Evolutionary conservation across 1,140 invertebrate species (phyloP), one percentile per base, ranked within the genome.

Genomic region (Drosophila orosa): DNA sequence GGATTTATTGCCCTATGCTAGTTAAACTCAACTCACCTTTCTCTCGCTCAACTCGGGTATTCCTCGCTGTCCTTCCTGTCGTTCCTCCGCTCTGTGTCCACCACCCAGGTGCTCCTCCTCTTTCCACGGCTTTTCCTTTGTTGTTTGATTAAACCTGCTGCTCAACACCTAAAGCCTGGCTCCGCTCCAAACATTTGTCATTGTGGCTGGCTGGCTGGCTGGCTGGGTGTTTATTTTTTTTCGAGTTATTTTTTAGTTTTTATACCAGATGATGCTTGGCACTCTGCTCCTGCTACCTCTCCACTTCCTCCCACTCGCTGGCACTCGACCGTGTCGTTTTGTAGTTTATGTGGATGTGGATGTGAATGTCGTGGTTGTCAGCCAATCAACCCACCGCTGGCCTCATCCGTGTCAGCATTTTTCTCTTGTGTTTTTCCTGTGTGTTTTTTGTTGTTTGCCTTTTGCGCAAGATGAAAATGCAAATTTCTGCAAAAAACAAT

Each of bases 381-480:
- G 50, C 47, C 62, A 85, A 80, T 86, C 74, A 86, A 80, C 65
- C 78, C 60, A 85, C 58, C 56, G 82, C 62, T 61, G 59, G 61
- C 42, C 67, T 77, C 74, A 76, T 76, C 73, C 33, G 73, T 58
- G 73, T 76, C 73, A 87, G 77, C 85, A 85, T 90, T 78, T 82
- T 77, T 73, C 50, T 35, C 13, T 35, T 54, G 50, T 24, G 33
- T 24, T 35, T 52, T 54, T 24, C 31, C 29, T 65, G 17, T 66
- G 37, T 73, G 19, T 57, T 48, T 6, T 48, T 52, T 80, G 37
- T 22, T 67, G 33, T 19, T 39, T 63, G 48, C 25, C 57, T 73
- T 78, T 83, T 84, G 60, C 68, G 65, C 69, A 82, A 82, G 83
- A 89, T 87, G 80, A 73, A 90, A 84, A 89, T 89, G 84, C 84